Evolutionary conservation across 2,797 vertebrate genomes (phyloP).

Genomic region (Microctenopoma lineatum): DNA sequence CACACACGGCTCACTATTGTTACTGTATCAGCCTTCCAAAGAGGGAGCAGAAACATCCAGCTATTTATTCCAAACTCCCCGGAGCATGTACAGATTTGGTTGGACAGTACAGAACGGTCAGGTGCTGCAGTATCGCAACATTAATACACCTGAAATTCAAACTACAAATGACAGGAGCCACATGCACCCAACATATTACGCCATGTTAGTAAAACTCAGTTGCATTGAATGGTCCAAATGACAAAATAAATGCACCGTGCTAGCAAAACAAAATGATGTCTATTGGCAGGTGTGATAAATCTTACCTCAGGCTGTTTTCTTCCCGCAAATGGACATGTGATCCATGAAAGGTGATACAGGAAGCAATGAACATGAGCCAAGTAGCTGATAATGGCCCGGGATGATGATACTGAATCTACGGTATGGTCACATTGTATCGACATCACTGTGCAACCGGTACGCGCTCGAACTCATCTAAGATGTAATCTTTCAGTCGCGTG

Average conservation of each 20-base stretch:
- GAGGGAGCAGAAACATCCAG: neutral
- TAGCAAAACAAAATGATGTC: constrained; percentile 50
- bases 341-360: constrained; percentile 76
- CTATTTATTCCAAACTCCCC: constrained; percentile 14
- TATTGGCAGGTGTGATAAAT: constrained; percentile 70
- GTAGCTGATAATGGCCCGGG: constrained; percentile 66
- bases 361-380: constrained; percentile 70
- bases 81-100: constrained; percentile 8
- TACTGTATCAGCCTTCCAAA: constrained; percentile 20
- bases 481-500: constrained; percentile 47
- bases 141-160: neutral
- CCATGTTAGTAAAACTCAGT: constrained; percentile 10
- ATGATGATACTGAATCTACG: constrained; percentile 66
- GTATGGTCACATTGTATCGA: constrained; percentile 37
- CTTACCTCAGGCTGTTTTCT: constrained; percentile 47
- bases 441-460: constrained; percentile 27
- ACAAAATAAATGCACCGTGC: constrained; percentile 23
- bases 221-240: constrained; percentile 3
- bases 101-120: neutral
- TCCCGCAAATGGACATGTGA: constrained; percentile 73
- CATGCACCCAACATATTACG: constrained; percentile 7
- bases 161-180: neutral
- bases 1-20: constrained; percentile 31
- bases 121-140: constrained; percentile 2
- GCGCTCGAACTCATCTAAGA: constrained; percentile 47